Conservation (phyloP, 2,113 vertebrate genomes). For the Mastomys natalensis region DNA sequence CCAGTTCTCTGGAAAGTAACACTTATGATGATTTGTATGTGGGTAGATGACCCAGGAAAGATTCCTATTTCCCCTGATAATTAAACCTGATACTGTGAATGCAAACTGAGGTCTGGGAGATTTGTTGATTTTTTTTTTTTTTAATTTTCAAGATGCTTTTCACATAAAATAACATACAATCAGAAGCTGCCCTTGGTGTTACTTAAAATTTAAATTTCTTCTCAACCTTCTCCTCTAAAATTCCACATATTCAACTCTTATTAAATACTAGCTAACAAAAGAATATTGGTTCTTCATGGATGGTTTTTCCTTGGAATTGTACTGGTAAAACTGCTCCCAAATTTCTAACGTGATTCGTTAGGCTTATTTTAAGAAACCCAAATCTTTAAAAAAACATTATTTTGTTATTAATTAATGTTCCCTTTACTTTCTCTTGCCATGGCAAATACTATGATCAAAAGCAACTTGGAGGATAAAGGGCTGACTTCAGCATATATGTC, state of each 20-base stretch:
- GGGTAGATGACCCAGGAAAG: conserved; percentile 36
- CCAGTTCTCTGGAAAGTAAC: conserved; percentile 79
- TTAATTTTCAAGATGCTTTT: conserved; percentile 2
- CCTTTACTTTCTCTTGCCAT: neutral
- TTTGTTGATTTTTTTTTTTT: neutral
- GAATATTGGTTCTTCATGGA: neutral
- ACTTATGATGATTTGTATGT: conserved; percentile 77
- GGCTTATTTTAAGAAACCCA: conserved; percentile 34
- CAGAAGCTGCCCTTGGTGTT: neutral
- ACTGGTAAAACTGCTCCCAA: neutral
- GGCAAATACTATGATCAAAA: neutral
- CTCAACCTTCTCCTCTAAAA: neutral
- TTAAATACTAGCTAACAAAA: conserved; percentile 1
- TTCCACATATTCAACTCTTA: conserved; percentile 48
- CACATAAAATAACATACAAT: conserved; percentile 9
- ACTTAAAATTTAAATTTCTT: conserved; percentile 47
- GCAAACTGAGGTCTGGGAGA: conserved; percentile 25
- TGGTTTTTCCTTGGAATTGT: conserved; percentile 8
- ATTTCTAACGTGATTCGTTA: conserved; percentile 37
- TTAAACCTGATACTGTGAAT: conserved; percentile 61
- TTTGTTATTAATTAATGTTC: neutral
- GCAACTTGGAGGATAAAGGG: neutral
- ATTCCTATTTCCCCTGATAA: conserved; percentile 54
- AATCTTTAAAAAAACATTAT: neutral
- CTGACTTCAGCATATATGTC: neutral